A percentile compares a stretch with the other conserved stretches of the same genome.
phyloP scores from a whole-genome alignment of 2,113 vertebrate species.

The Phalacrocorax pelagicus region DNA sequence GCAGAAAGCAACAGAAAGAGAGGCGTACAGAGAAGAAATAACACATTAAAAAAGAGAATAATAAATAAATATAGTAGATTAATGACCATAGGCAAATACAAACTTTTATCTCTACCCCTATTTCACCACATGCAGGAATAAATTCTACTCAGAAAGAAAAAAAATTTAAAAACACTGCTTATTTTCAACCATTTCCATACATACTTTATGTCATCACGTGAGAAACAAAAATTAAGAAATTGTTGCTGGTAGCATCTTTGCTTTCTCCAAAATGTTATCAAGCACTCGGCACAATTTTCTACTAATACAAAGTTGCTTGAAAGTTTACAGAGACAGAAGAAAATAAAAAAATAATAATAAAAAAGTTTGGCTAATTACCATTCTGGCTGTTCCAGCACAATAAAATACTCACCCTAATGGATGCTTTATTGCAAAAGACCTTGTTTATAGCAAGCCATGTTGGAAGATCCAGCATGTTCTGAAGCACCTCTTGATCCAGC shows the following conservation, averaged over 20 bases:
- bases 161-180: neutral
- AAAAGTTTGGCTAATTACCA: neutral
- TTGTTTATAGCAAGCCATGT: slow-evolving; percentile 98
- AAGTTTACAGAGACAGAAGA: neutral
- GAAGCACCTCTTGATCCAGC: slow-evolving; percentile 96
- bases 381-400: neutral
- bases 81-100: neutral
- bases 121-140: neutral
- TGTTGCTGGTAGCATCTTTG: neutral
- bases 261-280: neutral
- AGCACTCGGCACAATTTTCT: neutral
- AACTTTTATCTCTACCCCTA: neutral
- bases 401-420: slow-evolving; percentile 87
- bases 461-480: slow-evolving; percentile 97
- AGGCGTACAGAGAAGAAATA: neutral
- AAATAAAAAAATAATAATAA: neutral
- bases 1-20: neutral
- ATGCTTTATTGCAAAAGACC: slow-evolving; percentile 96
- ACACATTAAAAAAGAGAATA: neutral
- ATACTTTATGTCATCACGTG: neutral
- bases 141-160: neutral
- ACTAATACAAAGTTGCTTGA: neutral
- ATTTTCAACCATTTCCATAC: neutral
- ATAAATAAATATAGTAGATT: neutral
- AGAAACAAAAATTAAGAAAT: neutral